Percentiles rank a stretch among this genome's conserved stretches.
These are phyloP conservation scores for Drosophila orosa DNA, from an alignment of 1,140 invertebrate genomes.

Conservation along the genomic window DNA sequence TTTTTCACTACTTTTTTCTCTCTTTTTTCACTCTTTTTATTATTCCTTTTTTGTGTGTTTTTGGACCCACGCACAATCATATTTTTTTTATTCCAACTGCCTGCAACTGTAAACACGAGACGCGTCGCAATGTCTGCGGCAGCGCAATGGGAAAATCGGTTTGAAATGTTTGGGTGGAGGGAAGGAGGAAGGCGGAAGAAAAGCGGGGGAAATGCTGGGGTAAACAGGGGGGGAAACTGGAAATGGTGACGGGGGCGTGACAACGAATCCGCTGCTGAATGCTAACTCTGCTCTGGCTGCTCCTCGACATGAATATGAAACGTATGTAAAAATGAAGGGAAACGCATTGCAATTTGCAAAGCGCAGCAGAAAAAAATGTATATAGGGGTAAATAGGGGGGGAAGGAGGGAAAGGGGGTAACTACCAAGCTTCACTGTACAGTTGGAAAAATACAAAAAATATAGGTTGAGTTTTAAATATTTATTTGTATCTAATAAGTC, in stretches of 20 bases:
- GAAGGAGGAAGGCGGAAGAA: neutral
- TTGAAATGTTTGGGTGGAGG: neutral
- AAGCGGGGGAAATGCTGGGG: conserved; percentile 1
- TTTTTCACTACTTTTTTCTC: too few relatives aligned
- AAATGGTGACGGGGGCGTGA: conserved; percentile 46
- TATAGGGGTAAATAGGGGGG: neutral
- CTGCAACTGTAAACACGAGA: conserved; percentile 74
- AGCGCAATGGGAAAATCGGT: conserved; percentile 38
- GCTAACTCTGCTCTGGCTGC: conserved; percentile 22
- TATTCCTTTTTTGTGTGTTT: conserved; percentile 3
- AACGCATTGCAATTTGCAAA: conserved; percentile 64
- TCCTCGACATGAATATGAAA: conserved; percentile 76
- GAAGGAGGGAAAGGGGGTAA: neutral
- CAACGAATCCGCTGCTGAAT: conserved; percentile 58
- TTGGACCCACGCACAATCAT: conserved; percentile 60
- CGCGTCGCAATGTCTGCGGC: conserved; percentile 70
- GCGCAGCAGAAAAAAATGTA: conserved; percentile 41
- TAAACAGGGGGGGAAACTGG: neutral
- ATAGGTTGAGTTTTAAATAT: neutral
- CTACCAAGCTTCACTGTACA: conserved; percentile 12
- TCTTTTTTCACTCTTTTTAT: conserved; percentile 9
- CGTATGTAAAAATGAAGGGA: conserved; percentile 78
- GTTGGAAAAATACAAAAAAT: neutral
- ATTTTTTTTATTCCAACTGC: conserved; percentile 50
- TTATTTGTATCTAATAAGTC: neutral